These are phyloP conservation scores for Phoebastria nigripes DNA, from an alignment of 2,797 vertebrate species.

Conservation along the genomic window DNA sequence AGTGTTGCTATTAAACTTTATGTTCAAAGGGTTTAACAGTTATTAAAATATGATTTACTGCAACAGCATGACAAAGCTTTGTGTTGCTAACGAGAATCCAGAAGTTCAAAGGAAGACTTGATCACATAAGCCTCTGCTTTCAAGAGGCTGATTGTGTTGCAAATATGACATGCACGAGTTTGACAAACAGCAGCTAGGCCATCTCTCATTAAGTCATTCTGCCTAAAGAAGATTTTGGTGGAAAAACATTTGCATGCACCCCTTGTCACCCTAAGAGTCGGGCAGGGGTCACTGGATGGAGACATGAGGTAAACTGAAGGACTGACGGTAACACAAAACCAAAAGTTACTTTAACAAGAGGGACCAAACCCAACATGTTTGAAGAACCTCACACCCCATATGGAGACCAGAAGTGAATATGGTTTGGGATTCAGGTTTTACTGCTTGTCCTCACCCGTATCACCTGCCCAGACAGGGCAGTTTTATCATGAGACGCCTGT, in stretches of 20 bases:
- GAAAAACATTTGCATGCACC: neutral
- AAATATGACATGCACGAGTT: neutral
- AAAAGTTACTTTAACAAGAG: neutral
- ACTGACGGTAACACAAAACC: fast-evolving
- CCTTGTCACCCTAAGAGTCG: neutral
- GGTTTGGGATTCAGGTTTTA: neutral
- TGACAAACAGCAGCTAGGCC: neutral
- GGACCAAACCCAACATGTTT: neutral
- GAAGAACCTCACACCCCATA: neutral
- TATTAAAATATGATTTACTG: constrained; percentile 22
- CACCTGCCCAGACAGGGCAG: neutral
- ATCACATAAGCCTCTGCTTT: constrained; percentile 14
- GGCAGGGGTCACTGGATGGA: neutral
- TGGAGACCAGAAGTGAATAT: neutral
- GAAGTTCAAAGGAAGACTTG: constrained; percentile 40
- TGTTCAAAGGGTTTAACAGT: constrained; percentile 11
- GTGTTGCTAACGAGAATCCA: neutral
- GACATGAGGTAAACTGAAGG: neutral
- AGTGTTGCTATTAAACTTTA: neutral
- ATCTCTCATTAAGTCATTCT: neutral
- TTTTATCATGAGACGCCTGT: neutral
- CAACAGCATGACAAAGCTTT: constrained; percentile 6
- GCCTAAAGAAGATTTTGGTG: neutral
- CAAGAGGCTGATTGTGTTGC: neutral
- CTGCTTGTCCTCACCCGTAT: neutral